These are phyloP conservation scores for Drosophila multiciliata DNA, from an alignment of 2,888 invertebrate species.

Conservation along the genomic window DNA sequence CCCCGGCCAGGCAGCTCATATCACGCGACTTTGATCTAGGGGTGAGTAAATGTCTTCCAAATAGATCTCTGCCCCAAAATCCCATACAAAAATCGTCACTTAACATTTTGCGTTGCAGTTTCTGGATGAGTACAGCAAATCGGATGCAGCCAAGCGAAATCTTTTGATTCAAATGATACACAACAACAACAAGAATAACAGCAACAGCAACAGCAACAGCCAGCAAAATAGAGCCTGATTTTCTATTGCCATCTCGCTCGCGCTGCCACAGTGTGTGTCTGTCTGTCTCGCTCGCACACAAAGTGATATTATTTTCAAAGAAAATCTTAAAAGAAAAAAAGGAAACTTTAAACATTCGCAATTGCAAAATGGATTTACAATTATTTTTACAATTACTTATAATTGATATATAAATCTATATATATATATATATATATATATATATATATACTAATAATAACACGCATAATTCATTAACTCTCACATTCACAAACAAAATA, in stretches of 20 bases:
- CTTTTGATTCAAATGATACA: slow-evolving; percentile 76
- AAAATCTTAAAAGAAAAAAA: slow-evolving; percentile 51
- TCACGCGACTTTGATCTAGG: slow-evolving; percentile 84
- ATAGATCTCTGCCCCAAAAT: not conserved
- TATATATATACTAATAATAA: slow-evolving; percentile 34
- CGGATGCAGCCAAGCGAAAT: slow-evolving; percentile 84
- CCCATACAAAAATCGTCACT: not conserved
- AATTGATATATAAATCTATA: slow-evolving; percentile 31
- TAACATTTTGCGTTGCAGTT: slow-evolving; percentile 65
- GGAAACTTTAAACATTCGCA: slow-evolving; percentile 69
- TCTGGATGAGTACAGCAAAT: slow-evolving; percentile 84
- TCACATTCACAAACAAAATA: slow-evolving; percentile 34
- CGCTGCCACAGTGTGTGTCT: slow-evolving; percentile 24
- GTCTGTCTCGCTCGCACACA: slow-evolving; percentile 29
- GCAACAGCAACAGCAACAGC: slow-evolving; percentile 18
- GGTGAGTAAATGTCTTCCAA: slow-evolving; percentile 70
- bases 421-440: slow-evolving; percentile 7
- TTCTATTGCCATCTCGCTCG: slow-evolving; percentile 1
- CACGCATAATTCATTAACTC: slow-evolving; percentile 31
- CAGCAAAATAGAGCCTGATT: slow-evolving; percentile 16
- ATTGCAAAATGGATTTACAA: slow-evolving; percentile 37
- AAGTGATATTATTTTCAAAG: slow-evolving; percentile 80
- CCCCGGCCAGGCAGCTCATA: slow-evolving; percentile 82
- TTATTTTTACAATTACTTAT: slow-evolving; percentile 68
- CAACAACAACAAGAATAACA: slow-evolving; percentile 38